Evolutionary conservation across 2,113 vertebrate genomes (phyloP), one percentile per base, ranked within the genome.

Genomic region (Egretta garzetta): DNA sequence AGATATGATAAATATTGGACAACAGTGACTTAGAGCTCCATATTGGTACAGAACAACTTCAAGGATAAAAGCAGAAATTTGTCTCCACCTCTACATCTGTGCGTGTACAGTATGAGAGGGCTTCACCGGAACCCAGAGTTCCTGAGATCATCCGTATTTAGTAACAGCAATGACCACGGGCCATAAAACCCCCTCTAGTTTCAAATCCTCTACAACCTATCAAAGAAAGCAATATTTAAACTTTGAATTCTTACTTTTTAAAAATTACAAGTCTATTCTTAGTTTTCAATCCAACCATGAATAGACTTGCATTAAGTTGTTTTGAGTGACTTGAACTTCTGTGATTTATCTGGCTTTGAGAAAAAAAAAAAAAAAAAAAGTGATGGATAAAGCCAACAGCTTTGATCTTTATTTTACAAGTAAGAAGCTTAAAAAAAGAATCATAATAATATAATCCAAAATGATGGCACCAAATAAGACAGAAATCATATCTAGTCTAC

Each of bases 341-440:
- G 53, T 86, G 81, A 86, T 86, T 96, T 93, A 83, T 90, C 95
- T 94, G 50, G 77, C 74, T 92, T 89, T 82, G 45, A 15, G 19
- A 14, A 19, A 26, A 52, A 58, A 41, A 83, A 26, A 52, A 58
- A 41, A 83, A 49, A 59, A 67, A 62, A 16, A 71, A 62, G 59
- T 41, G 52, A 94, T 71, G 68, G 73, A 74, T 95, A 96, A 96
- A 87, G 56, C 52, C 82, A 94, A 86, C n/a, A 85, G 93, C 90
- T 96, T 97, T 97, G 88, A 93, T 96, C 88, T 88, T 97, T 93
- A 93, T 92, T 96, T 90, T 95, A 92, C n/a, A 86, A 96, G 66
- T 96, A 96, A 97, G 94, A 28, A 95, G 96, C 88, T 97, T 97
- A 83, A 94, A 96, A 95, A 95, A 93, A 89, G 86, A 90, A 16